These are phyloP conservation scores for Trachemys scripta DNA, from an alignment of 2,113 vertebrate genomes.

Conservation along the genomic window DNA sequence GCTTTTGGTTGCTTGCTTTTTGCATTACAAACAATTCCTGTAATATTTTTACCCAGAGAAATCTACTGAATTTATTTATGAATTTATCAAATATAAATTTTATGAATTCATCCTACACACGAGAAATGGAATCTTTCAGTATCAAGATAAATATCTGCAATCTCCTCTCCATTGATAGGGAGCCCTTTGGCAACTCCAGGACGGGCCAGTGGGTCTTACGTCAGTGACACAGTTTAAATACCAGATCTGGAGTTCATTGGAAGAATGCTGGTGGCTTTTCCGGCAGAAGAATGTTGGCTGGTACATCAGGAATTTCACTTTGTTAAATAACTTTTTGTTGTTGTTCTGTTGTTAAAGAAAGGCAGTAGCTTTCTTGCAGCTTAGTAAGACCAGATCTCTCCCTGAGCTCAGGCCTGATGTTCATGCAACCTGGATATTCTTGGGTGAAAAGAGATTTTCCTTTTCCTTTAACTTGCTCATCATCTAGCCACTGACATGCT, in stretches of 20 bases:
- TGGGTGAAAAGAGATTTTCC: not conserved
- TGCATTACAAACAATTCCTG: not conserved
- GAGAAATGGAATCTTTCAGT: not conserved
- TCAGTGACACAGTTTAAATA: not conserved
- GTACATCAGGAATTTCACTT: not conserved
- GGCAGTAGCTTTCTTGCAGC: not conserved
- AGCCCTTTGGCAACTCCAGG: not conserved
- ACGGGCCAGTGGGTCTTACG: not conserved
- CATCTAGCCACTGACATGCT: not conserved
- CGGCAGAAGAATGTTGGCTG: not conserved
- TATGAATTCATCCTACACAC: not conserved
- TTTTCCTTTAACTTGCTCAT: not conserved
- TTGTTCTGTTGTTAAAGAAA: not conserved
- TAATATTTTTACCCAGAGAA: not conserved
- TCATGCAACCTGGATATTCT: not conserved
- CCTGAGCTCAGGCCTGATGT: not conserved
- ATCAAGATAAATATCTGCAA: accelerated
- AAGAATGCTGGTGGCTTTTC: accelerated
- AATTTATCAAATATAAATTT: not conserved
- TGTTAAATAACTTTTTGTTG: not conserved
- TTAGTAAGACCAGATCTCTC: not conserved
- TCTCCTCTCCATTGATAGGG: accelerated
- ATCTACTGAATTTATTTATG: not conserved
- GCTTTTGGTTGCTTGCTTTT: not conserved
- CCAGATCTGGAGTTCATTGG: not conserved